Conservation (phyloP, 2,113 vertebrate genomes). For the Perca schrenkii region DNA sequence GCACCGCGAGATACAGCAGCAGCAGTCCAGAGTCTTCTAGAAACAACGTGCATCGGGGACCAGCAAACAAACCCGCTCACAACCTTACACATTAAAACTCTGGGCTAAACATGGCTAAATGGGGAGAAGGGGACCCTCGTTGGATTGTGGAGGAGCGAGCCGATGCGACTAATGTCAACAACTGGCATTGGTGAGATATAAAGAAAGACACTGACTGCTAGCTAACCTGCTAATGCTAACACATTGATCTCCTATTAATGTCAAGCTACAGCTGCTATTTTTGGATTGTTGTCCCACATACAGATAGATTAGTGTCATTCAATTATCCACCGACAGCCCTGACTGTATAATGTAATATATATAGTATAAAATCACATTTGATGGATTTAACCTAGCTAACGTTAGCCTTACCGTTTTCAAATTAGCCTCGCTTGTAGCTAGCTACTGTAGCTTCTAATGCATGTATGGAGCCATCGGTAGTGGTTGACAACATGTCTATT, state of each 20-base stretch:
- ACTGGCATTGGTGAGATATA: slow-evolving; percentile 95
- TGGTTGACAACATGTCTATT: too few relatives aligned
- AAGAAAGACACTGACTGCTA: slow-evolving; percentile 44
- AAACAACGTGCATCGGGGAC: slow-evolving; percentile 76
- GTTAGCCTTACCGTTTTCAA: not conserved
- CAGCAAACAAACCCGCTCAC: slow-evolving; percentile 16
- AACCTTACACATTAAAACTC: fast-evolving
- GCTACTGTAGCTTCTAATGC: slow-evolving; percentile 20
- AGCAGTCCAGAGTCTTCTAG: slow-evolving; percentile 79
- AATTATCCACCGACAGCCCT: fast-evolving
- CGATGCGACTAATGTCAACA: slow-evolving; percentile 98
- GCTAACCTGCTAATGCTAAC: slow-evolving; percentile 64
- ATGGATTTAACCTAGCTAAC: not conserved
- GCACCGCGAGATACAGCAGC: slow-evolving; percentile 26
- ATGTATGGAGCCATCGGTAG: not conserved
- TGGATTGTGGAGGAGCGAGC: slow-evolving; percentile 99
- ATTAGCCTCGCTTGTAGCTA: slow-evolving; percentile 39
- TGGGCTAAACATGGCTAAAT: slow-evolving; percentile 90
- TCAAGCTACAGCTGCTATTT: not conserved
- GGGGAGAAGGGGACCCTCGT: slow-evolving; percentile 99
- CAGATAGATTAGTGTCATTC: fast-evolving
- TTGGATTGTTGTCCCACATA: fast-evolving
- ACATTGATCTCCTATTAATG: not conserved
- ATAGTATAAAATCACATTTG: fast-evolving
- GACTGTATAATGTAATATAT: not conserved